Evolutionary conservation across 2,113 vertebrate species (phyloP).

Genomic region (Geothlypis trichas): DNA sequence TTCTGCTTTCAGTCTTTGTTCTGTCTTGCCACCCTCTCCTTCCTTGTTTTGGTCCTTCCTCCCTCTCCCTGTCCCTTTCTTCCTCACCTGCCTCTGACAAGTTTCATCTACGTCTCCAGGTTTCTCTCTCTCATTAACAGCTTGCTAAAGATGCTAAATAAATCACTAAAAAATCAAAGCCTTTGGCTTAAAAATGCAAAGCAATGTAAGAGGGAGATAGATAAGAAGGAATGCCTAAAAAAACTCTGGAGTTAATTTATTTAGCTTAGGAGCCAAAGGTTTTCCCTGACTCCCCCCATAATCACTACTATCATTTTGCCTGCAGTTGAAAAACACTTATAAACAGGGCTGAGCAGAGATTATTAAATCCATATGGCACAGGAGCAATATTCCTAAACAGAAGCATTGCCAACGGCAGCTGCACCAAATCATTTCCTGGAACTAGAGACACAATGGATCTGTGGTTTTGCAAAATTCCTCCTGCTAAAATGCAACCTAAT

Average conservation of each 20-base stretch:
- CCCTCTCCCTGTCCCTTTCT: background rate
- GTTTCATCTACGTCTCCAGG: background rate
- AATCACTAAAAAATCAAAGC: background rate
- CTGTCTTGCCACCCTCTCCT: rapidly evolving
- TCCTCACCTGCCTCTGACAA: background rate
- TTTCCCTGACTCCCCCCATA: background rate
- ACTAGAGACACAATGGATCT: background rate
- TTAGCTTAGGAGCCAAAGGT: background rate
- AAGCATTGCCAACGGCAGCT: background rate
- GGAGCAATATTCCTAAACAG: background rate
- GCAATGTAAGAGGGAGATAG: background rate
- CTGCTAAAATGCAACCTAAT: background rate
- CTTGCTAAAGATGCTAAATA: conserved; percentile 7
- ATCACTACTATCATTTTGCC: background rate
- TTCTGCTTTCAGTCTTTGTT: background rate
- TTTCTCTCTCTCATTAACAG: background rate
- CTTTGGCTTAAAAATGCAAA: background rate
- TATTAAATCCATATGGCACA: background rate
- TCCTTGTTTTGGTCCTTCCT: background rate
- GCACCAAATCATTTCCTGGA: background rate
- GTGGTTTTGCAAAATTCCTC: background rate
- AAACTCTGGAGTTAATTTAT: background rate
- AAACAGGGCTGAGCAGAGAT: background rate
- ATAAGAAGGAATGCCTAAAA: background rate
- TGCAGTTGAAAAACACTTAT: background rate